phyloP scores from a whole-genome alignment of 2,113 vertebrate species.

The Trachemys scripta region DNA sequence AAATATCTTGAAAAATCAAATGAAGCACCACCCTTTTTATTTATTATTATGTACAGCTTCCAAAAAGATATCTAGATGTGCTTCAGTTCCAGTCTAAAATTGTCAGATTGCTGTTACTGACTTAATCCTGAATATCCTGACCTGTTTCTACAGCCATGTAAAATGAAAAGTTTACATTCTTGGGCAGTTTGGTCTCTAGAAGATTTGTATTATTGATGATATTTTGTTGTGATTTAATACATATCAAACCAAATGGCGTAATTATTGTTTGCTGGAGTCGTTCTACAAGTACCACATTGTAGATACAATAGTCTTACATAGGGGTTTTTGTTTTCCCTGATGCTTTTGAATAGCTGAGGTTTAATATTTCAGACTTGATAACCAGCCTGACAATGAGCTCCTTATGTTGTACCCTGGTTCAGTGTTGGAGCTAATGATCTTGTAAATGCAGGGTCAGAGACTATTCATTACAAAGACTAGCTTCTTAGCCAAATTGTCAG shows the following conservation, averaged over 20 bases:
- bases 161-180: not conserved
- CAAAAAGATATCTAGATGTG: not conserved
- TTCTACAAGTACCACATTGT: conserved; percentile 60
- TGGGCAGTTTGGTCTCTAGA: not conserved
- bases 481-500: conserved; percentile 46
- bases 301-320: conserved; percentile 53
- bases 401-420: conserved; percentile 70
- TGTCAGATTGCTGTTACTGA: not conserved
- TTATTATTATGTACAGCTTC: not conserved
- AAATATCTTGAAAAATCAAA: not conserved
- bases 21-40: not conserved
- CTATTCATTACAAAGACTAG: not conserved
- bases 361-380: conserved; percentile 77
- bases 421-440: conserved; percentile 68
- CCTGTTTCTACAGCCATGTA: not conserved
- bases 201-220: conserved; percentile 12
- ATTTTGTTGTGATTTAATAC: conserved; percentile 43
- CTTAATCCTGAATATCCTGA: not conserved
- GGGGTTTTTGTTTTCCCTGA: conserved; percentile 64
- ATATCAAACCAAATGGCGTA: conserved; percentile 49
- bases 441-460: conserved; percentile 64
- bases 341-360: conserved; percentile 69
- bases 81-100: not conserved
- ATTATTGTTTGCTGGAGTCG: conserved; percentile 62
- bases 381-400: conserved; percentile 67